A percentile compares a stretch with the other conserved stretches of the same genome.
Evolutionary conservation across 1,140 invertebrate species (phyloP).

Genomic region (Drosophila navojoa): DNA sequence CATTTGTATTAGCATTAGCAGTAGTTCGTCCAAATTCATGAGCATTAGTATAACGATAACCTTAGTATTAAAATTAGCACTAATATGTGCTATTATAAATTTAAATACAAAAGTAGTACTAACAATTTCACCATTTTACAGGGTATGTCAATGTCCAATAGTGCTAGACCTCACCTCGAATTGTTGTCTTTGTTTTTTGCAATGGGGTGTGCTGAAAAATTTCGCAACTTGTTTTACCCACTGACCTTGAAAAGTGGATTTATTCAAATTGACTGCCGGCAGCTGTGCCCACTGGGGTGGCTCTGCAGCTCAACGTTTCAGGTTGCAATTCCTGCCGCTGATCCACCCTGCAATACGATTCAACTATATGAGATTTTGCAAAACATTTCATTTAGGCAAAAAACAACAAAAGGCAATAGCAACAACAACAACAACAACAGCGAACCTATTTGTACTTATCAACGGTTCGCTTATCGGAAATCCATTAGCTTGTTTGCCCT

Average conservation of each 20-base stretch:
- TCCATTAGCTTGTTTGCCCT: constrained; percentile 57
- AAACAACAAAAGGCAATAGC: constrained; percentile 10
- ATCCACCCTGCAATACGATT: constrained; percentile 28
- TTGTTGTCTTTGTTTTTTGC: constrained; percentile 33
- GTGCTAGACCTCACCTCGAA: neutral
- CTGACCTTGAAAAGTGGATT: constrained; percentile 82
- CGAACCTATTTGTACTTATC: constrained; percentile 34
- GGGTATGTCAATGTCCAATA: constrained; percentile 6
- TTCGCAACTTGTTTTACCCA: constrained; percentile 81
- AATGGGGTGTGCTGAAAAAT: constrained; percentile 42
- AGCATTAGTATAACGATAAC: too few species aligned
- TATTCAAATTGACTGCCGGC: constrained; percentile 67
- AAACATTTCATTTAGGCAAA: constrained; percentile 30
- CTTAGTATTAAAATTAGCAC: too few species aligned
- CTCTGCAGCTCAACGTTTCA: constrained; percentile 32
- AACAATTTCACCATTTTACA: neutral
- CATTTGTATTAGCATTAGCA: too few species aligned
- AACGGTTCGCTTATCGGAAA: constrained; percentile 55
- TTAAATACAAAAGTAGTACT: too few species aligned
- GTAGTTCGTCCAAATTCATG: too few species aligned
- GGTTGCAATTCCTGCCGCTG: constrained; percentile 44
- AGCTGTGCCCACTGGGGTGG: constrained; percentile 66
- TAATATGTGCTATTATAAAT: too few species aligned
- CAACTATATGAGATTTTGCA: constrained; percentile 38
- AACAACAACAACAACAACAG: neutral